These are phyloP conservation scores for Eulemur rubriventer DNA, from an alignment of 2,797 vertebrate genomes.

Conservation along the genomic window DNA sequence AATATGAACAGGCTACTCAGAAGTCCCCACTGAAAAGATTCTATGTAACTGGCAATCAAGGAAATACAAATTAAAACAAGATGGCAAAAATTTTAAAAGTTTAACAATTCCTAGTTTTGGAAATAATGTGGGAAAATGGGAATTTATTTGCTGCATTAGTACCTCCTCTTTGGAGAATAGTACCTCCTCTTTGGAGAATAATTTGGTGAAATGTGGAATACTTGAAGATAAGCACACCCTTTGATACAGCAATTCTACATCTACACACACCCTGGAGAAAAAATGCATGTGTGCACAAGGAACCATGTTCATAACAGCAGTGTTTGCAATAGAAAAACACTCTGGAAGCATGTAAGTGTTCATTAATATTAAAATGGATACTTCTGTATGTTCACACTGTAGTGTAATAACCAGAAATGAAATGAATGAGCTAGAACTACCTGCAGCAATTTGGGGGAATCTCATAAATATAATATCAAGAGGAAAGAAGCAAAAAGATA, in stretches of 20 bases:
- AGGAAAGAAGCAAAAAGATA: not conserved
- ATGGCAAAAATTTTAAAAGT: not conserved
- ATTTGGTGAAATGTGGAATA: not conserved
- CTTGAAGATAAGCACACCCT: not conserved
- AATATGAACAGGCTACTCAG: not conserved
- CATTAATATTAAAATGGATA: constrained; percentile 14
- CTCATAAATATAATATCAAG: not conserved
- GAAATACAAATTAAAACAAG: constrained; percentile 39
- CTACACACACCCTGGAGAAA: not conserved
- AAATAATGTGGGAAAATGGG: not conserved
- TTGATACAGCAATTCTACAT: not conserved
- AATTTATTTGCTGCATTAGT: not conserved
- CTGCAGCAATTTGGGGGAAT: not conserved
- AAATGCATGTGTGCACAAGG: not conserved
- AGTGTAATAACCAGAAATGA: not conserved
- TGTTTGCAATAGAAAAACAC: not conserved
- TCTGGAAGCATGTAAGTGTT: not conserved
- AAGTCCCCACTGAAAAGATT: not conserved
- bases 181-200: not conserved
- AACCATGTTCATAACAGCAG: not conserved
- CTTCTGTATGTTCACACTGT: not conserved
- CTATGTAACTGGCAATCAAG: not conserved
- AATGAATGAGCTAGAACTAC: constrained; percentile 9
- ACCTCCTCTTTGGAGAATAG: not conserved
- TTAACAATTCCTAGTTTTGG: not conserved